These are phyloP conservation scores for Zaprionus lachaisei DNA, from an alignment of 1,140 invertebrate species.

Conservation along the genomic window DNA sequence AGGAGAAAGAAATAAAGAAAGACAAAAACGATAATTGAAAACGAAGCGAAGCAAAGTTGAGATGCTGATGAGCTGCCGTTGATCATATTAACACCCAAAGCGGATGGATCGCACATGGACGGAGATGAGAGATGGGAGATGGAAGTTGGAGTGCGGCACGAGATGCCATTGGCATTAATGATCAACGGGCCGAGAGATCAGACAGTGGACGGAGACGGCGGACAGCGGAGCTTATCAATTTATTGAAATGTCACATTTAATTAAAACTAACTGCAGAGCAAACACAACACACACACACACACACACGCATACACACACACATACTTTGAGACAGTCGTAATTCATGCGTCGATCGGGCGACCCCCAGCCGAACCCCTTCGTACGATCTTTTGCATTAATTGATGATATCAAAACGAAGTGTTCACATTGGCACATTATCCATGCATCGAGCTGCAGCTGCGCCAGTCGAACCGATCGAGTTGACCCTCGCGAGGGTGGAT, in stretches of 20 bases:
- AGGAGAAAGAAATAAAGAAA: slow-evolving; percentile 4
- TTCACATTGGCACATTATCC: slow-evolving; percentile 77
- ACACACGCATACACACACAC: neutral
- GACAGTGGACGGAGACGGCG: slow-evolving; percentile 26
- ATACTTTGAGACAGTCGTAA: slow-evolving; percentile 28
- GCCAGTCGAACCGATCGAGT: slow-evolving; percentile 12
- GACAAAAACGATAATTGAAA: slow-evolving; percentile 50
- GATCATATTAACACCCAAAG: slow-evolving; percentile 73
- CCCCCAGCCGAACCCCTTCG: neutral
- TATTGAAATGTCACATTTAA: slow-evolving; percentile 83
- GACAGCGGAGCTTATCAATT: slow-evolving; percentile 64
- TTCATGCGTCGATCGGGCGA: slow-evolving; percentile 69
- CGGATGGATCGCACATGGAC: slow-evolving; percentile 15
- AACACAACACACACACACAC: slow-evolving; percentile 48
- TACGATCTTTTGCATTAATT: slow-evolving; percentile 72
- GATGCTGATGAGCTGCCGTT: slow-evolving; percentile 80
- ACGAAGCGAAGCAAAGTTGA: slow-evolving; percentile 56
- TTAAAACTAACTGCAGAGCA: slow-evolving; percentile 79
- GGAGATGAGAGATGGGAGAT: slow-evolving; percentile 17
- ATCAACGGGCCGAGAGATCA: slow-evolving; percentile 48
- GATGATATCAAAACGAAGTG: slow-evolving; percentile 78
- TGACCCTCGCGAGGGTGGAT: slow-evolving; percentile 39
- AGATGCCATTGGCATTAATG: slow-evolving; percentile 61
- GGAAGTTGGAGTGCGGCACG: slow-evolving; percentile 40
- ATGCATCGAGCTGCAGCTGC: slow-evolving; percentile 30